Evolutionary conservation across 92 coral and sea anemone genomes (phyloP), one percentile per base, ranked within the genome.

Genomic region (Zoanthus sansibaricus): DNA sequence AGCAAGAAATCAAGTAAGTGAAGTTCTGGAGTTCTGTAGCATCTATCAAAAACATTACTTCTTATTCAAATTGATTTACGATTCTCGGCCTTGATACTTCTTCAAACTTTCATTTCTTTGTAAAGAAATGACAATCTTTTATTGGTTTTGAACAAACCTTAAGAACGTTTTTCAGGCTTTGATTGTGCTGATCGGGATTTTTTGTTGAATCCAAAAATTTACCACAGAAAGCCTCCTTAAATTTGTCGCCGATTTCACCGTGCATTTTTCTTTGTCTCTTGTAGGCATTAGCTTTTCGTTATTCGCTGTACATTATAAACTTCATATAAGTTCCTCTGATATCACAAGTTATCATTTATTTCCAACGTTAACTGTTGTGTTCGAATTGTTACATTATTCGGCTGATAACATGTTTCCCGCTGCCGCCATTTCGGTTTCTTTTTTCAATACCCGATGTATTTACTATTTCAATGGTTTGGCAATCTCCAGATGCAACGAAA

Each of bases 1-100:
- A 8, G 20, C 42, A 64, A 66, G 31, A 80, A 66, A 17, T 32
- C 85, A 80, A 74, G 85, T 80, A 32, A 18, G 80, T 21, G n/a
- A 7, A 48, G 8, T 17, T 47, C 16, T 49, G 0, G 58, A 33
- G 37, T 79, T 20, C 61, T 13, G 47, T 62, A 6, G 69, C 69
- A 66, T 80, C 32, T 66, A 64, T 33, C 71, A 45, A 80, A 51
- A 73, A 12, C 62, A 71, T 16, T 64, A 15, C 59, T 64, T 66
- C 61, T 25, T 66, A 58, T 17, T 17, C 14, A 78, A 37, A 62
- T 69, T 31, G 66, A 59, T 66, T 80, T 80, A 47, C 15, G 17
- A 48, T 64, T 44, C 12, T 25, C 46, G 6, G 66, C 32, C 73
- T 79, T 79, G 44, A 44, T 62, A 21, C 17, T 49, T 10, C 85